Base-by-base conservation (phyloP, 2,888 invertebrate genomes). In the Desoria tigrina region DNA sequence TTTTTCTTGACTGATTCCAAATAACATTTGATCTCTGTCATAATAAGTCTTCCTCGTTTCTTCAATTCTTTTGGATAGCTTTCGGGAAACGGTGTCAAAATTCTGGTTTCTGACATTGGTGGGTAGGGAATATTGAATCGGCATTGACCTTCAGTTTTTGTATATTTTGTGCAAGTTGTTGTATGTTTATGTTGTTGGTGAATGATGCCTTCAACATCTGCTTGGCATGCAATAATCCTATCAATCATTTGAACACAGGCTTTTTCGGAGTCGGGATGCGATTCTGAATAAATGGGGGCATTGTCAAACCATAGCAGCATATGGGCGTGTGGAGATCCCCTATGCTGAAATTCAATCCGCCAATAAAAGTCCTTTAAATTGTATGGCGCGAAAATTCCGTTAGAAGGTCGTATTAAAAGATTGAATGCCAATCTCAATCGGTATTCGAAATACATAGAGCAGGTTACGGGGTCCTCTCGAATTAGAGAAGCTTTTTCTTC, bases 391-490 rank as follows among this genome's bases (percentile, higher is more conserved):
- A 63, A 63, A n/a, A 57, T 49, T 14, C 63, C 63, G 14, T 11
- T 18, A 9, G 32, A 24, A 11, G 42, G 6, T 18, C 55, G 39
- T 2, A 71, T 16, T 2, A 71, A 6, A 18, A 37, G 26, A 9
- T 61, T 59, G 4, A 59, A 24, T 24, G 66, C 60, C 60, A 69
- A 61, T 16, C 37, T 42, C 16, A 66, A 27, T 11, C 61, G 49
- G 42, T 67, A 51, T 3, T 71, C 62, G 42, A 69, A 71, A 53
- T 66, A 69, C 27, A 62, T 49, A 11, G 73, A 75, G 65, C 77
- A 77, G 4, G 73, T 76, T 14, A 74, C 73, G 2, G 76, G 77
- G 45, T 77, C 77, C 9, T 55, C 18, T 64, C 69, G 56, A 26
- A 77, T 77, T 9, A 77, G 28, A 9, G 69, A 51, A 0, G 69